phyloP scores from a whole-genome alignment of 2,888 invertebrate species.

The Rhaphigaster nebulosa region DNA sequence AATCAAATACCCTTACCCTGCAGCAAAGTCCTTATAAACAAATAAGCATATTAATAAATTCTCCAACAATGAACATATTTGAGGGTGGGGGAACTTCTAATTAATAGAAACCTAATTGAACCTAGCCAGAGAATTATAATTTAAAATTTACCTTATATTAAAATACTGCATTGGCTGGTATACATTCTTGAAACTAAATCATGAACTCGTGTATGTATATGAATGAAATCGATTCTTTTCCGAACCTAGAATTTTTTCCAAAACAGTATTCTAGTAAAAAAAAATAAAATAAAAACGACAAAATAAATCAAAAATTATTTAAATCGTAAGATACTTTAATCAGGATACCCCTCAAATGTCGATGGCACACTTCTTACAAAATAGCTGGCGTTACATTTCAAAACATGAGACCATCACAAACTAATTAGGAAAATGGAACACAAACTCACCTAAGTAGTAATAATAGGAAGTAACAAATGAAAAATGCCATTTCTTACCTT shows the following conservation, averaged over 20 bases:
- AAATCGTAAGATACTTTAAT: background rate
- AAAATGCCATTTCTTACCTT: background rate
- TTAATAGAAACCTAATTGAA: background rate
- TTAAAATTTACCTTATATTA: background rate
- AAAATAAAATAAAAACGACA: too few relatives aligned
- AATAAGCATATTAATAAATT: too few relatives aligned
- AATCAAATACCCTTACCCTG: too few relatives aligned
- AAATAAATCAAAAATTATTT: too few relatives aligned
- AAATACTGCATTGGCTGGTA: background rate
- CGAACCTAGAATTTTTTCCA: too few relatives aligned
- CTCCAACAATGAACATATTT: background rate
- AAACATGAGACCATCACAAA: background rate
- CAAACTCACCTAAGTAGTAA: background rate
- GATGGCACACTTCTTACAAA: background rate
- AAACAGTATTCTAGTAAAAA: too few relatives aligned
- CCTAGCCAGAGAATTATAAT: background rate
- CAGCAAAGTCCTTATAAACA: too few relatives aligned
- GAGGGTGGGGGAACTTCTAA: background rate
- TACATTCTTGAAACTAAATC: background rate
- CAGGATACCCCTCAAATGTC: background rate
- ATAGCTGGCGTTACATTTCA: background rate
- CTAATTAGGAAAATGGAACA: background rate
- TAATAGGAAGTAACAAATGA: background rate
- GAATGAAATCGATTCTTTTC: background rate
- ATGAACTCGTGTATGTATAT: background rate